Evolutionary conservation across 2,113 vertebrate genomes (phyloP).

Genomic region (Willisornis vidua): DNA sequence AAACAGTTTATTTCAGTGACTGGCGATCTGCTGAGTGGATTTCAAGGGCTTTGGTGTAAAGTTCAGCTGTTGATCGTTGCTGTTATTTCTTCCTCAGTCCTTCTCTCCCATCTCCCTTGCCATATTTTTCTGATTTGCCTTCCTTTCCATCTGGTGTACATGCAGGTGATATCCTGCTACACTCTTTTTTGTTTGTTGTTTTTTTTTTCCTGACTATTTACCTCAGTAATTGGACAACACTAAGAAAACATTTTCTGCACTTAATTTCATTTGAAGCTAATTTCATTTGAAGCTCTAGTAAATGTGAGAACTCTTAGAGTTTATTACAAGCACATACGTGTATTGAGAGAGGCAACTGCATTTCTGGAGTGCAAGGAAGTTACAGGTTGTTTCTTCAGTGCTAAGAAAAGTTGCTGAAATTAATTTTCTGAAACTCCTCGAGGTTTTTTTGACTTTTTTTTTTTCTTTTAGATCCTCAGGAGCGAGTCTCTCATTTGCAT

Average conservation of each 20-base stretch:
- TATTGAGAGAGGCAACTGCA: not conserved
- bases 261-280: not conserved
- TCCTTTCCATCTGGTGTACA: not conserved
- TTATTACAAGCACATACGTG: not conserved
- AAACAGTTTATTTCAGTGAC: not conserved
- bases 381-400: not conserved
- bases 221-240: conserved; percentile 33
- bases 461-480: not conserved
- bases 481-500: conserved; percentile 5
- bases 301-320: not conserved
- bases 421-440: conserved; percentile 4
- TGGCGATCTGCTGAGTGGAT: not conserved
- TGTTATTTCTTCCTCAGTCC: not conserved
- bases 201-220: not conserved
- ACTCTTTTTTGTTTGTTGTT: not conserved
- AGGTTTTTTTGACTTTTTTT: not conserved
- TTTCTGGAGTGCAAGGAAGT: not conserved
- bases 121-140: not conserved
- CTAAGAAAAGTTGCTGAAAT: not conserved
- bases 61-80: not conserved
- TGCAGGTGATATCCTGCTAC: not conserved
- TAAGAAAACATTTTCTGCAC: conserved; percentile 31
- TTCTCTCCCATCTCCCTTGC: not conserved
- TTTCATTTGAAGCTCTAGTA: not conserved
- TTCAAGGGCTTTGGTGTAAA: conserved; percentile 25